phyloP scores from a whole-genome alignment of 2,888 invertebrate genomes.

The Napeogenes sylphis region DNA sequence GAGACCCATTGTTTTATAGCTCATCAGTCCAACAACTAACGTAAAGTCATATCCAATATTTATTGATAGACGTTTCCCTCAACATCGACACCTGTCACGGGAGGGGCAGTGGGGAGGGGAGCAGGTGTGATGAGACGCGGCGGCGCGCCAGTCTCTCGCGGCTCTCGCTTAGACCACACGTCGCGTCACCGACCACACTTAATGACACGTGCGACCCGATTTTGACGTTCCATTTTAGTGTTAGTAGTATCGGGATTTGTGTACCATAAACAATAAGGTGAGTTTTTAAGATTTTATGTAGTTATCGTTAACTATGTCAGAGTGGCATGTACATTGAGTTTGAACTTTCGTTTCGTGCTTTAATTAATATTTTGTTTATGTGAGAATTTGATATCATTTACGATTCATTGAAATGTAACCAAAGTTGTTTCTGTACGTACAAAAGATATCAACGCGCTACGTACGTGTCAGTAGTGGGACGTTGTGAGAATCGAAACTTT shows the following conservation, averaged over 20 bases:
- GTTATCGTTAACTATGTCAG: constrained; percentile 25
- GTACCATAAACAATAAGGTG: constrained; percentile 40
- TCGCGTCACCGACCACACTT: constrained; percentile 48
- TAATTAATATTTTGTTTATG: constrained; percentile 23
- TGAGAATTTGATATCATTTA: constrained; percentile 15
- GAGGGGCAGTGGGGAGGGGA: constrained; percentile 59
- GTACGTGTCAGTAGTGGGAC: constrained; percentile 40
- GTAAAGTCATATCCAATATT: neutral
- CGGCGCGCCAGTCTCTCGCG: constrained; percentile 75
- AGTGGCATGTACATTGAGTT: constrained; percentile 20
- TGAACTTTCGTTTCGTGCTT: too few species aligned
- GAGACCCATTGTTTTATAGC: too few species aligned
- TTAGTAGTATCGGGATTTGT: constrained; percentile 57
- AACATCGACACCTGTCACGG: constrained; percentile 57
- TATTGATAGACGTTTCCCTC: constrained; percentile 21
- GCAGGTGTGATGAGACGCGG: constrained; percentile 64
- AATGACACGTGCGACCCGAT: constrained; percentile 72
- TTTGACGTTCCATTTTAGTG: constrained; percentile 57
- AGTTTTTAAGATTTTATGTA: constrained; percentile 18
- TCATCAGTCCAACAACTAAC: too few species aligned
- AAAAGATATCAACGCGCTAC: constrained; percentile 72
- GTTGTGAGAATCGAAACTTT: constrained; percentile 26
- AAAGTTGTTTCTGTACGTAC: constrained; percentile 42
- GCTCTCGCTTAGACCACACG: constrained; percentile 59
- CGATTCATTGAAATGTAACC: constrained; percentile 38